These are phyloP conservation scores for Calliopum simillimum DNA, from an alignment of 2,888 invertebrate species.

Conservation along the genomic window DNA sequence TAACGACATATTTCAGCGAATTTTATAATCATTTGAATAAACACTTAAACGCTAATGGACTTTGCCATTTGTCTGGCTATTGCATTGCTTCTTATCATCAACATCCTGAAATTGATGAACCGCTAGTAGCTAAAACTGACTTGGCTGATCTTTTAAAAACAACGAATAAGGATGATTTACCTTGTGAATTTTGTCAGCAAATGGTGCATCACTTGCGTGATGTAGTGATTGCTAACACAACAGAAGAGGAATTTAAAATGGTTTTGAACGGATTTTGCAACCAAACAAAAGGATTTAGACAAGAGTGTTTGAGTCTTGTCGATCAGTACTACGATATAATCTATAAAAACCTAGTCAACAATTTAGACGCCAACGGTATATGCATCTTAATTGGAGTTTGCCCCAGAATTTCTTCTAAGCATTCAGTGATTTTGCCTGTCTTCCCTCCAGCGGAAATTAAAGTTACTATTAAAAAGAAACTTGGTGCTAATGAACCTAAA, in stretches of 20 bases:
- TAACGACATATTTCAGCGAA: conserved; percentile 79
- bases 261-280: conserved; percentile 84
- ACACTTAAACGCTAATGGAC: conserved; percentile 73
- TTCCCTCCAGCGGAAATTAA: conserved; percentile 67
- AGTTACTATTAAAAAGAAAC: conserved; percentile 57
- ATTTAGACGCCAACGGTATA: conserved; percentile 76
- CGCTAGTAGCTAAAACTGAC: conserved; percentile 70
- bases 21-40: conserved; percentile 74
- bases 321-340: conserved; percentile 82
- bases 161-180: conserved; percentile 72
- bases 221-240: conserved; percentile 85
- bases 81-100: conserved; percentile 77
- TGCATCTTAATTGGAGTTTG: conserved; percentile 75
- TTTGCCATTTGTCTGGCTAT: conserved; percentile 83
- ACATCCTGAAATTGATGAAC: conserved; percentile 72
- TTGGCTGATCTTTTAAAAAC: conserved; percentile 31
- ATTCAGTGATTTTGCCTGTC: conserved; percentile 65
- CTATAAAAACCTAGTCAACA: conserved; percentile 77
- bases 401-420: conserved; percentile 54
- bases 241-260: conserved; percentile 82
- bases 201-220: conserved; percentile 83
- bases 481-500: conserved; percentile 61
- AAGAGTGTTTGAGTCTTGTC: conserved; percentile 81
- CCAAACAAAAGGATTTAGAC: conserved; percentile 79
- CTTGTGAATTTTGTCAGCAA: conserved; percentile 89